Percentiles rank a stretch among this genome's conserved stretches.
These are phyloP conservation scores for Alauda arvensis DNA, from an alignment of 2,797 vertebrate species.

Conservation along the genomic window DNA sequence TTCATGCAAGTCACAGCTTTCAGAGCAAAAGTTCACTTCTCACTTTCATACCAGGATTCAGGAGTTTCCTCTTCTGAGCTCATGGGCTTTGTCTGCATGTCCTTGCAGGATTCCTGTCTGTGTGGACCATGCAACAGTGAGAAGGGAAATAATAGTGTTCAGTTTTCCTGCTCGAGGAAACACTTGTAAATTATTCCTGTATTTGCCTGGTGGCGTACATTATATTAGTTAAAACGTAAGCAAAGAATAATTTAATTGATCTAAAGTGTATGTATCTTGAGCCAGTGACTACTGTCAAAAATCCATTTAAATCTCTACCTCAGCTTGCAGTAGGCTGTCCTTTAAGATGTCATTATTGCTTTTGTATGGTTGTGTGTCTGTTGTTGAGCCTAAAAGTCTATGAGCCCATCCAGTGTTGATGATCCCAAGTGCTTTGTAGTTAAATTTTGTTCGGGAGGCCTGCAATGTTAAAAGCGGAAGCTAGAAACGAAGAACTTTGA, in stretches of 20 bases:
- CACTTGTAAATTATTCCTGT: background rate
- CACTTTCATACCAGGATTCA: background rate
- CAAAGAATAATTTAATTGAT: background rate
- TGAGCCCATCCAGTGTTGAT: background rate
- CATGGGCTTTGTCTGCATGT: background rate
- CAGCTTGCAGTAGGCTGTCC: background rate
- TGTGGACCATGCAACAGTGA: background rate
- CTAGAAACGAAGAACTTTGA: background rate
- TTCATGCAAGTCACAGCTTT: background rate
- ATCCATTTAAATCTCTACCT: background rate
- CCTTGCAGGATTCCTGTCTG: background rate
- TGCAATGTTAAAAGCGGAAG: background rate
- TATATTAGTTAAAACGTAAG: background rate
- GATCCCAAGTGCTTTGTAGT: background rate
- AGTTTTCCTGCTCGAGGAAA: background rate
- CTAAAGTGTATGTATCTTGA: background rate
- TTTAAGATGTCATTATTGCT: background rate
- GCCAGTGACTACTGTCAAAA: background rate
- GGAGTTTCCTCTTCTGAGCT: background rate
- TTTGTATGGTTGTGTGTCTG: accelerated
- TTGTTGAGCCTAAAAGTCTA: background rate
- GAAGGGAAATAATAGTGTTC: background rate
- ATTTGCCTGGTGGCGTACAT: background rate
- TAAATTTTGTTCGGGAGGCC: background rate
- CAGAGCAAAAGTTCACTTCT: background rate